Conservation (phyloP, 2,888 invertebrate genomes). For the Rotaria magnacalcarata region DNA sequence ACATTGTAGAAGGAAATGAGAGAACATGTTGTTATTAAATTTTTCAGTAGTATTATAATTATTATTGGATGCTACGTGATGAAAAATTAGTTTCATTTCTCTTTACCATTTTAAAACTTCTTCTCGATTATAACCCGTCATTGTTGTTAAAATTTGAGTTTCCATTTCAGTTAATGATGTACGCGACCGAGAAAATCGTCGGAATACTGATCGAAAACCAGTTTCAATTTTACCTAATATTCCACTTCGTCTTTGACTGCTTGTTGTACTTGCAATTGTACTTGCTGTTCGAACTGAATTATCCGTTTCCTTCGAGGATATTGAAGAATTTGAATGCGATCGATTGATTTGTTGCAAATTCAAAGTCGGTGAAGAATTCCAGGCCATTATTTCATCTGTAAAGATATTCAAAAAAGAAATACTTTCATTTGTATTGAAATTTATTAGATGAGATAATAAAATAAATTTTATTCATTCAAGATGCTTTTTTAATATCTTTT, state of each 20-base stretch:
- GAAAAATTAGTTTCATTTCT: background rate
- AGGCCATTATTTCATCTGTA: background rate
- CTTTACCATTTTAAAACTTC: background rate
- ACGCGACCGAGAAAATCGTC: background rate
- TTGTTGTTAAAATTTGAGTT: background rate
- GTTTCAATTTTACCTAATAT: background rate
- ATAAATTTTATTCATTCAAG: background rate
- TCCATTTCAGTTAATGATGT: conserved; percentile 5
- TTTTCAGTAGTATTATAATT: too few relatives aligned
- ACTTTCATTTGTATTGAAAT: background rate
- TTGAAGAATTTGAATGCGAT: background rate
- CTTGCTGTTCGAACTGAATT: background rate
- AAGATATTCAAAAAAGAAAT: background rate
- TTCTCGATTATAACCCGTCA: background rate
- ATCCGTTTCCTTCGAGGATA: background rate
- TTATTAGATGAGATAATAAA: background rate
- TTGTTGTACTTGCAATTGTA: background rate
- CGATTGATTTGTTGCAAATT: background rate
- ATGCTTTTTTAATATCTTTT: background rate
- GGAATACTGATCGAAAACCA: background rate
- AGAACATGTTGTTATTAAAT: too few relatives aligned
- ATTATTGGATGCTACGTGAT: background rate
- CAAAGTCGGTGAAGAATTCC: background rate
- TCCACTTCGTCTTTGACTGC: background rate
- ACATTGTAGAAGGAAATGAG: too few relatives aligned